phyloP scores from a whole-genome alignment of 2,888 invertebrate species.

The Acleris holmiana region DNA sequence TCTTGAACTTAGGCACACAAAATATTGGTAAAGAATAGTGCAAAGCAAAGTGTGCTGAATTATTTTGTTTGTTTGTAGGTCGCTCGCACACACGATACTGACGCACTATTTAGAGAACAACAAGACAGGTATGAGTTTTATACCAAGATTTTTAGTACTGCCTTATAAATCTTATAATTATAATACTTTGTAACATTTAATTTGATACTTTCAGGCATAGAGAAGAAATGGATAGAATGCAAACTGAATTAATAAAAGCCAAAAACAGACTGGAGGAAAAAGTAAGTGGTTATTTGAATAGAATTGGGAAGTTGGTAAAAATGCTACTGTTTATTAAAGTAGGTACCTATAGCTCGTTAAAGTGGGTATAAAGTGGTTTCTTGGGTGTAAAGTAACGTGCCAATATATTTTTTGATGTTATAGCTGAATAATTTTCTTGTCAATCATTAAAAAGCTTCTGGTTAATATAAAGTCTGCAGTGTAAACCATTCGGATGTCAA shows the following conservation, averaged over 20 bases:
- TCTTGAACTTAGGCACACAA: background rate
- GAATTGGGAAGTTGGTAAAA: no score
- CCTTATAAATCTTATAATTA: no score
- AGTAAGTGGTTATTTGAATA: conserved; percentile 56
- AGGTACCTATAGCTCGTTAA: no score
- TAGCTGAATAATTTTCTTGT: no score
- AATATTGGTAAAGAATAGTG: background rate
- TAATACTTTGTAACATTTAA: no score
- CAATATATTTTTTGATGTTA: no score
- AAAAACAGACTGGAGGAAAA: conserved; percentile 82
- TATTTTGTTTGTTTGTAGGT: conserved; percentile 56
- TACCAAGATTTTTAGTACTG: background rate
- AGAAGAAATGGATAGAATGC: conserved; percentile 80
- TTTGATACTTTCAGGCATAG: conserved; percentile 61
- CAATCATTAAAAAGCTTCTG: no score
- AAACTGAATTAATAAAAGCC: conserved; percentile 81
- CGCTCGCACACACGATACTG: conserved; percentile 75
- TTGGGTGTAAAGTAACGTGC: no score
- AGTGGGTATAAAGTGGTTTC: no score
- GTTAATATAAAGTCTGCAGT: no score
- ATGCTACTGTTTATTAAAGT: no score
- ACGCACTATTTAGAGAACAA: conserved; percentile 76
- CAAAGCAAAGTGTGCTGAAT: background rate
- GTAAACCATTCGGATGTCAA: no score
- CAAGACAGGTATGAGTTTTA: conserved; percentile 68